phyloP scores from a whole-genome alignment of 1,140 invertebrate genomes.

The Scaptomyza hsui region DNA sequence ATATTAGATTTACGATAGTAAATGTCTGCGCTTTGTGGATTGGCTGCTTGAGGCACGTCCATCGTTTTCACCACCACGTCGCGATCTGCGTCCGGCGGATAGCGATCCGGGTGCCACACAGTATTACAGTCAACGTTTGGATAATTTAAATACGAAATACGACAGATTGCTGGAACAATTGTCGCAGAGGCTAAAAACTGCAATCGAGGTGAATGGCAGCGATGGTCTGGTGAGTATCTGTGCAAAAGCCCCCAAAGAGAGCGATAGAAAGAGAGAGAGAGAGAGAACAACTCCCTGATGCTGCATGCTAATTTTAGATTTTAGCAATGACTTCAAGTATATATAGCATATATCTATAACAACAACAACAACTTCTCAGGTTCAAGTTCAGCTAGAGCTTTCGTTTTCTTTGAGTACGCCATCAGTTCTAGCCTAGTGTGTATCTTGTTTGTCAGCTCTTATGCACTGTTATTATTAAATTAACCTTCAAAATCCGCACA shows the following conservation, averaged over 20 bases:
- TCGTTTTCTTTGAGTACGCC: constrained; percentile 58
- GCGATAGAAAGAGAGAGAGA: neutral
- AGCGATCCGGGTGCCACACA: constrained; percentile 87
- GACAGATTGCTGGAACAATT: constrained; percentile 90
- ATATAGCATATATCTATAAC: neutral
- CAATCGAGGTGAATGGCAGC: constrained; percentile 83
- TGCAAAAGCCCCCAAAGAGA: constrained; percentile 1
- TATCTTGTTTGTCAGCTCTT: constrained; percentile 21
- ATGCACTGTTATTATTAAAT: constrained; percentile 68
- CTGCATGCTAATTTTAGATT: constrained; percentile 52
- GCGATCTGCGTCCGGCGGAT: constrained; percentile 76
- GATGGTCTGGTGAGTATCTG: constrained; percentile 87
- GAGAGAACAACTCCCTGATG: constrained; percentile 32
- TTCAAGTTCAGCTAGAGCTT: constrained; percentile 70
- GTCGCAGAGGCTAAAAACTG: constrained; percentile 87
- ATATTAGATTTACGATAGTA: constrained; percentile 89
- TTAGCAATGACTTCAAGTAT: constrained; percentile 14
- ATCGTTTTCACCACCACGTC: constrained; percentile 81
- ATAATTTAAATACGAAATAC: constrained; percentile 93
- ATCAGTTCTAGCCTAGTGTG: constrained; percentile 37
- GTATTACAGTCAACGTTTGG: constrained; percentile 91
- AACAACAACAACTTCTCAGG: constrained; percentile 19
- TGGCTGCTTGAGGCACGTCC: constrained; percentile 89
- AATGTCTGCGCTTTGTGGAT: constrained; percentile 94
- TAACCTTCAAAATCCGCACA: constrained; percentile 63